phyloP scores from a whole-genome alignment of 2,888 invertebrate species.

The Perdita meconis region DNA sequence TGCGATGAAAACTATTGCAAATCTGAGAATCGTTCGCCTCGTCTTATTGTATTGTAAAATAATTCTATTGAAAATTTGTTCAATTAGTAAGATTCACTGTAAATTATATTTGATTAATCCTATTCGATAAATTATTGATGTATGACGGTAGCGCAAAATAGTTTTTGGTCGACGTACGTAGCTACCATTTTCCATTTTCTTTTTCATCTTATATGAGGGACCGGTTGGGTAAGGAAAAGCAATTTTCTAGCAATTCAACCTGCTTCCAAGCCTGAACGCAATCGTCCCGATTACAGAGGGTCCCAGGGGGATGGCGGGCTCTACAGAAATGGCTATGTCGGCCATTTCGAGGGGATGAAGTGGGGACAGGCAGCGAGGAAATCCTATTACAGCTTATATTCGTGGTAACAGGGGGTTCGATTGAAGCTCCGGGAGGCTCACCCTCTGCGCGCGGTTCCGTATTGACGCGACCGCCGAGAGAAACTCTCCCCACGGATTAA shows the following conservation, averaged over 20 bases:
- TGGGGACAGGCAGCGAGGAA: slow-evolving; percentile 57
- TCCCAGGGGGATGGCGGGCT: slow-evolving; percentile 56
- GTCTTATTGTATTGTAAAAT: too few species aligned
- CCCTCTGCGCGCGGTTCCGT: slow-evolving; percentile 66
- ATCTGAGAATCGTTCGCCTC: too few species aligned
- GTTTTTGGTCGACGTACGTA: too few species aligned
- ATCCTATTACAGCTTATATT: slow-evolving; percentile 67
- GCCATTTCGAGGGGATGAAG: slow-evolving; percentile 62
- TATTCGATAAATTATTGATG: too few species aligned
- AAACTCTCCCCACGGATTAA: slow-evolving; percentile 72
- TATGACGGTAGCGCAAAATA: too few species aligned
- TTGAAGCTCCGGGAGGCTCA: slow-evolving; percentile 49
- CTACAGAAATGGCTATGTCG: slow-evolving; percentile 67
- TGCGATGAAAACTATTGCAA: too few species aligned
- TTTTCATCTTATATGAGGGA: not conserved
- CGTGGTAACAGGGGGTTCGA: slow-evolving; percentile 54
- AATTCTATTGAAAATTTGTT: too few species aligned
- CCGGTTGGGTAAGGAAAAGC: not conserved
- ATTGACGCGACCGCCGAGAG: slow-evolving; percentile 76
- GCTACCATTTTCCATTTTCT: not conserved
- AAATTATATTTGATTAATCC: too few species aligned
- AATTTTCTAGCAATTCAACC: slow-evolving; percentile 16
- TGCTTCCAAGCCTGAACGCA: slow-evolving; percentile 16
- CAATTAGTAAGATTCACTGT: too few species aligned
- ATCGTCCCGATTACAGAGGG: slow-evolving; percentile 42